Evolutionary conservation across 1,140 invertebrate genomes (phyloP).

Genomic region (Panagrolaimus sp.): DNA sequence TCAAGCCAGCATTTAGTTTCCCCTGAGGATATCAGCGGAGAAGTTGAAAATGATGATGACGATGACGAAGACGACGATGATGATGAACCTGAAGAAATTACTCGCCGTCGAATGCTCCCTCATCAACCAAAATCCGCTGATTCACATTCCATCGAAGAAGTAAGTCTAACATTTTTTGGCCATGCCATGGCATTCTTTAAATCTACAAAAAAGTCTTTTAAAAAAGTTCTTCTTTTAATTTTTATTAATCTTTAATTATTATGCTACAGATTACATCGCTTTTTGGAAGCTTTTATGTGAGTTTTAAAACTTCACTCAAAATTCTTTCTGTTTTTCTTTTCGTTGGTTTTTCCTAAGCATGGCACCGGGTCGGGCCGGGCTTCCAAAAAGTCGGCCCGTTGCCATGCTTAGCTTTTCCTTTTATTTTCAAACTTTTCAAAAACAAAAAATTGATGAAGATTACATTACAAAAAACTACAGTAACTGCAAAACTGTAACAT

Average conservation of each 20-base stretch:
- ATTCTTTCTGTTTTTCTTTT: conserved; percentile 17
- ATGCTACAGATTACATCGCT: conserved; percentile 48
- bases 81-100: conserved; percentile 32
- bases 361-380: no score
- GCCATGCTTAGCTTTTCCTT: no score
- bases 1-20: not conserved
- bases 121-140: conserved; percentile 32
- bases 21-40: conserved; percentile 9
- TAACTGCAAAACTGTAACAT: no score
- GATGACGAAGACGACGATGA: conserved; percentile 39
- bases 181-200: not conserved
- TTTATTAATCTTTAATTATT: not conserved
- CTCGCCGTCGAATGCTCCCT: conserved; percentile 4
- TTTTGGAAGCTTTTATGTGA: conserved; percentile 56
- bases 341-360: not conserved
- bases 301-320: conserved; percentile 28
- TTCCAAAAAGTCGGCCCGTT: no score
- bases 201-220: not conserved
- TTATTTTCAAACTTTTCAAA: no score
- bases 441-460: no score
- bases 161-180: conserved; percentile 28
- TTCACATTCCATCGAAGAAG: conserved; percentile 49
- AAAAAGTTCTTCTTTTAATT: no score
- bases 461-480: no score
- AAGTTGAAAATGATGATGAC: conserved; percentile 16